Conservation (phyloP, 2,888 invertebrate species). For the Netelia virgata region DNA sequence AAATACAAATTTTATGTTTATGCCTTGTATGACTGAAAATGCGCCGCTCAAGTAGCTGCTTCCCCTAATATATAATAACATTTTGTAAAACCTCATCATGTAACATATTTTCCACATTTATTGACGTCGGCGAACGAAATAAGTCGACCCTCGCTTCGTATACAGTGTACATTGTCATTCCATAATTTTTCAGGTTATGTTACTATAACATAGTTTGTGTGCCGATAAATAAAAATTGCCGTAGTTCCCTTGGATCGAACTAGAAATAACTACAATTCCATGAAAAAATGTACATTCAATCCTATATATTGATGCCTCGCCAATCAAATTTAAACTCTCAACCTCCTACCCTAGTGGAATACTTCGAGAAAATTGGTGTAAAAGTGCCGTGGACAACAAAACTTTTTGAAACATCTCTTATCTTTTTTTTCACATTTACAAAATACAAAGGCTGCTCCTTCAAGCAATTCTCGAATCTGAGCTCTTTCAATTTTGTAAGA, state of each 20-base stretch:
- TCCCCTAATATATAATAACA: background rate
- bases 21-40: background rate
- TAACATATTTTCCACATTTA: background rate
- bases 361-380: too few species aligned
- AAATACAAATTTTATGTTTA: background rate
- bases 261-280: background rate
- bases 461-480: background rate
- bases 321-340: background rate
- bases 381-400: too few species aligned
- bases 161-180: background rate
- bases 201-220: background rate
- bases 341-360: too few species aligned
- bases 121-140: background rate
- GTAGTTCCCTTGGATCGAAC: background rate
- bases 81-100: background rate
- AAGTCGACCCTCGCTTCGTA: background rate
- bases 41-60: background rate
- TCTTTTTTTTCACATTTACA: too few species aligned
- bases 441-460: background rate
- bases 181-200: background rate
- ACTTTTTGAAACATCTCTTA: too few species aligned
- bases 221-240: background rate
- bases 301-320: background rate
- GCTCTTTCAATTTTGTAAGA: background rate
- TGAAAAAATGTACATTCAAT: background rate